These are phyloP conservation scores for Muscicapa comitata DNA, from an alignment of 2,797 vertebrate species.

Conservation along the genomic window DNA sequence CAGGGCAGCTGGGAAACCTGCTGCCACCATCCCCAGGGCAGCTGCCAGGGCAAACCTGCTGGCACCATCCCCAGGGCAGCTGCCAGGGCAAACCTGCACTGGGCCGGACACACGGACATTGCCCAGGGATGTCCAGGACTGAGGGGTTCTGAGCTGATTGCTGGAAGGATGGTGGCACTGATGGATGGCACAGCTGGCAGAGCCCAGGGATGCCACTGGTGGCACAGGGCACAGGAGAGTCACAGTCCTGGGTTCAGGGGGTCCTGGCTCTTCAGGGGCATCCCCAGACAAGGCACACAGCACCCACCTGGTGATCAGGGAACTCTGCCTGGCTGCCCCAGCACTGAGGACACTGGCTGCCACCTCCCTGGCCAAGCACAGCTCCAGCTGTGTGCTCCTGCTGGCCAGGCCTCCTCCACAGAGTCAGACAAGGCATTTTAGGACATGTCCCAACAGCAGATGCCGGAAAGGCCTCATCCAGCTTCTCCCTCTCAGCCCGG, in stretches of 20 bases:
- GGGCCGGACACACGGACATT: rapidly evolving
- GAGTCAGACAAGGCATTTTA: not conserved
- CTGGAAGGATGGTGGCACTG: rapidly evolving
- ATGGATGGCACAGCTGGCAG: not conserved
- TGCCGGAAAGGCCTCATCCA: constrained; percentile 10
- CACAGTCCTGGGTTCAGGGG: rapidly evolving
- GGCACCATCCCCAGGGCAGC: not conserved
- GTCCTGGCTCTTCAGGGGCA: not conserved
- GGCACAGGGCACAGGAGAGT: not conserved
- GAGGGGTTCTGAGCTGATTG: not conserved
- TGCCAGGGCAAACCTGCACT: not conserved
- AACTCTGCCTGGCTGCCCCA: rapidly evolving
- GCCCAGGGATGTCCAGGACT: rapidly evolving
- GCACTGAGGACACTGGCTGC: rapidly evolving
- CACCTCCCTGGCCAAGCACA: not conserved
- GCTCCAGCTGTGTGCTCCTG: rapidly evolving
- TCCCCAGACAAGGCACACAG: not conserved
- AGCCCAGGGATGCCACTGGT: not conserved
- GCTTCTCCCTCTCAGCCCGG: not conserved
- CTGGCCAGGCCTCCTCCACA: not conserved
- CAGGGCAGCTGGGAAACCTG: not conserved
- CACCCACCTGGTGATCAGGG: rapidly evolving
- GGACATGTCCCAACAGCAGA: not conserved
- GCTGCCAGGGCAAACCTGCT: not conserved
- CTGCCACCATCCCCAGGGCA: not conserved